Conservation (phyloP, 2,797 vertebrate genomes). For the Coregonus ussuriensis region DNA sequence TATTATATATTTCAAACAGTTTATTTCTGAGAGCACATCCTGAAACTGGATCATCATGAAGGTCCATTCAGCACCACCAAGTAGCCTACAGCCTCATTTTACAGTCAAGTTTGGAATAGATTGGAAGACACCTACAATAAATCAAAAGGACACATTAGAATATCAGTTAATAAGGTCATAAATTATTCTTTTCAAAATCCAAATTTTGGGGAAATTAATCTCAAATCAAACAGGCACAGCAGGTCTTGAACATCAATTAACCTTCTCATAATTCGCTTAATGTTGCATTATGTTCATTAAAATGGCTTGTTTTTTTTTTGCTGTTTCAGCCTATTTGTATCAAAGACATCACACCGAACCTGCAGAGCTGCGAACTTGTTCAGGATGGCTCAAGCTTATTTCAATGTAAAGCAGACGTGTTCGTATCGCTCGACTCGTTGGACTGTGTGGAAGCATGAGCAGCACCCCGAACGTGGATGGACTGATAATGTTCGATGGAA, state of each 20-base stretch:
- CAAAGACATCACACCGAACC: slow-evolving; percentile 70
- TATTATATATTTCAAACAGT: too few species aligned
- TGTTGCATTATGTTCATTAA: neutral
- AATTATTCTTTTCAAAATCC: too few species aligned
- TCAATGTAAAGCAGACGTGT: slow-evolving; percentile 73
- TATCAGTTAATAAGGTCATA: too few species aligned
- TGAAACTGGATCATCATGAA: too few species aligned
- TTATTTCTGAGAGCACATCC: too few species aligned
- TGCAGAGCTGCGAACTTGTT: slow-evolving; percentile 75
- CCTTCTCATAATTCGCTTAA: too few species aligned
- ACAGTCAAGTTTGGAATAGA: too few species aligned
- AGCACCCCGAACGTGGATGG: neutral
- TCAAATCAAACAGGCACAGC: too few species aligned
- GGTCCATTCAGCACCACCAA: slow-evolving; percentile 36
- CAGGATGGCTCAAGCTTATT: slow-evolving; percentile 58
- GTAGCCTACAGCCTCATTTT: neutral
- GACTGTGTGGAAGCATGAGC: slow-evolving; percentile 64
- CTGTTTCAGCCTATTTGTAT: slow-evolving; percentile 72
- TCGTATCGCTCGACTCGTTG: slow-evolving; percentile 67
- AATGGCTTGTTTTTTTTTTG: slow-evolving; percentile 10
- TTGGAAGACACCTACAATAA: neutral
- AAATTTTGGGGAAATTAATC: too few species aligned
- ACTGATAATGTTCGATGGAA: slow-evolving; percentile 8
- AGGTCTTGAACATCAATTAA: too few species aligned
- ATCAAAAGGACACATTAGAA: neutral